Base-by-base conservation (phyloP, 2,888 invertebrate genomes). In the Stomorhina lunata region DNA sequence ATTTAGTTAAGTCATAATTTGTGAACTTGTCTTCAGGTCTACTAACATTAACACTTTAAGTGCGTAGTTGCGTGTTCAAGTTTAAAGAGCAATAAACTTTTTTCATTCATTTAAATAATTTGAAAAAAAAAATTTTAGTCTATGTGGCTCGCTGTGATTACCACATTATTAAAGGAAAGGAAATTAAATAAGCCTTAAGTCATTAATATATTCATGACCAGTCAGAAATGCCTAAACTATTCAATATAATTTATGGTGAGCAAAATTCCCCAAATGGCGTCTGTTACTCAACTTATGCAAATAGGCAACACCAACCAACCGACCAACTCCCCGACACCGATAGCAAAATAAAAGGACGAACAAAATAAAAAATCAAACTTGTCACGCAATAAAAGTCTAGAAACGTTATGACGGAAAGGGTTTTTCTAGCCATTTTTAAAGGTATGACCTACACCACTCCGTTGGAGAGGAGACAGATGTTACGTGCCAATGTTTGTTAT, bases 311-410 rank as follows among this genome's bases (percentile, higher is more conserved):
- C 27, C 20, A 40, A 27, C 9, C 5, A 43, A 50, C 25, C 25
- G n/a, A n/a, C n/a, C n/a, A n/a, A n/a, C n/a, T n/a, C n/a, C n/a
- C n/a, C n/a, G n/a, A n/a, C n/a, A n/a, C n/a, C n/a, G n/a, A n/a
- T n/a, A 50, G 12, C n/a, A 25, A n/a, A 5, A 25, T 1, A 2
- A n/a, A 25, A 17, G 3, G 45, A 9, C 22, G 22, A 20, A 65
- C 4, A 66, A 57, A 50, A 20, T n/a, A n/a, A 57, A 1, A 43
- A 37, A 15, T 45, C 2, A 71, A 57, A 9, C 9, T 57, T 40
- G 10, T 59, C 78, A 79, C 65, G 78, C 71, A 79, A 79, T 20
- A 34, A 43, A 63, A n/a, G n/a, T 15, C 9, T 20, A 37, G 37
- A 27, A n/a, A 68, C 61, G 6, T 27, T 65, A 29, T 48, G 17